phyloP scores from a whole-genome alignment of 2,113 vertebrate genomes.

The Pao palembangensis region DNA sequence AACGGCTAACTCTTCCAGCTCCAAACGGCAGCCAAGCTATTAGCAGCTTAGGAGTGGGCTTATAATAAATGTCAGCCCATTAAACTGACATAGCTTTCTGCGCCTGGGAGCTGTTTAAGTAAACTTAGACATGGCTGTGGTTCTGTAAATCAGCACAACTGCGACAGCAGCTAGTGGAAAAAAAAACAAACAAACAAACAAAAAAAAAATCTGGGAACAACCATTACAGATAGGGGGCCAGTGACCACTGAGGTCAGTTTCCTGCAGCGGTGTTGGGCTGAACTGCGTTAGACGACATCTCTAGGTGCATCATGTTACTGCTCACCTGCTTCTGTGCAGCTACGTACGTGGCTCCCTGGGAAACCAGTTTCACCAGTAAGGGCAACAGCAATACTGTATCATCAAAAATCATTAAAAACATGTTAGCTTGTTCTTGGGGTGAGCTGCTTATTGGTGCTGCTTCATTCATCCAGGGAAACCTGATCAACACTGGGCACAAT shows the following conservation, averaged over 20 bases:
- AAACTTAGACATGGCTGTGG: constrained; percentile 28
- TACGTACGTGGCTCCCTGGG: constrained; percentile 22
- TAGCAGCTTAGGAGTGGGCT: constrained; percentile 21
- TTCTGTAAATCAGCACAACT: constrained; percentile 32
- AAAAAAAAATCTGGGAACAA: constrained; percentile 5
- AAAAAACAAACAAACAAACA: no score
- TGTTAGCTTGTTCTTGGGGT: no score
- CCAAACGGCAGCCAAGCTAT: constrained; percentile 34
- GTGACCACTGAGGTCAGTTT: constrained; percentile 32
- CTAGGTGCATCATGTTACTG: constrained; percentile 28
- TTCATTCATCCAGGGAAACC: constrained; percentile 10
- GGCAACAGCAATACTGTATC: no score
- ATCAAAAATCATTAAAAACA: not conserved
- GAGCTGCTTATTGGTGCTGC: not conserved
- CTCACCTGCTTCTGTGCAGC: constrained; percentile 45
- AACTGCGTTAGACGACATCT: constrained; percentile 21
- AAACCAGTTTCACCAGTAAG: not conserved
- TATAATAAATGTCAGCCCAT: constrained; percentile 43
- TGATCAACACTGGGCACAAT: constrained; percentile 11
- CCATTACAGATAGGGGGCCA: constrained; percentile 36
- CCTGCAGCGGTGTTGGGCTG: constrained; percentile 12
- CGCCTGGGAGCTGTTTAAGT: constrained; percentile 27
- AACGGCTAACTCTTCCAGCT: constrained; percentile 26
- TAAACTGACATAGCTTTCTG: constrained; percentile 29
- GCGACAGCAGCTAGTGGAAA: constrained; percentile 13